A percentile compares a stretch with the other conserved stretches of the same genome.
phyloP scores from a whole-genome alignment of 2,888 invertebrate genomes.

The Diarsia dahlii region DNA sequence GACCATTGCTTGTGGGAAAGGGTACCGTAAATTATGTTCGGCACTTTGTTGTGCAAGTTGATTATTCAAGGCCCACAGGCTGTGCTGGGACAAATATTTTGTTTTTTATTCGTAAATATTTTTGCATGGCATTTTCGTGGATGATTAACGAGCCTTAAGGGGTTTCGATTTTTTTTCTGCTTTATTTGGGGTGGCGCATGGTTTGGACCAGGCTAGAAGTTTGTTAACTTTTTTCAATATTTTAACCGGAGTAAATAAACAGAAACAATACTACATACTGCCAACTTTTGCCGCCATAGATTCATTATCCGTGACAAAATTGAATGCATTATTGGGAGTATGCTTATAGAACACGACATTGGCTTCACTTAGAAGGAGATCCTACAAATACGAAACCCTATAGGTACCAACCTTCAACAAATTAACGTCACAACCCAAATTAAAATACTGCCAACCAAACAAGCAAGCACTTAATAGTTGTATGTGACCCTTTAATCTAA shows the following conservation, averaged over 20 bases:
- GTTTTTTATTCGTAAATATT: slow-evolving; percentile 53
- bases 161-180: slow-evolving; percentile 16
- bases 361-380: too few relatives aligned
- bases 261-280: neutral
- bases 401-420: slow-evolving; percentile 13
- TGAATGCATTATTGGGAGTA: neutral
- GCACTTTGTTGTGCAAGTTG: slow-evolving; percentile 69
- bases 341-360: neutral
- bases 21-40: slow-evolving; percentile 72
- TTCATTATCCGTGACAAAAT: neutral
- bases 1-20: slow-evolving; percentile 70
- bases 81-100: slow-evolving; percentile 40
- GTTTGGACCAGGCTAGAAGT: too few relatives aligned
- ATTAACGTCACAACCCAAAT: slow-evolving; percentile 24
- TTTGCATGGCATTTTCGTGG: slow-evolving; percentile 39
- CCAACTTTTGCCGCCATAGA: neutral
- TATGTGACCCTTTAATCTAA: slow-evolving; percentile 42
- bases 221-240: slow-evolving; percentile 19
- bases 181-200: slow-evolving; percentile 13
- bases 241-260: too few relatives aligned
- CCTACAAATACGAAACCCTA: neutral
- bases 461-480: slow-evolving; percentile 22
- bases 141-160: slow-evolving; percentile 47
- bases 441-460: slow-evolving; percentile 23
- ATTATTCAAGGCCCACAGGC: slow-evolving; percentile 63